phyloP scores from a whole-genome alignment of 2,888 invertebrate species.

The Eristalinus sepulchralis region DNA sequence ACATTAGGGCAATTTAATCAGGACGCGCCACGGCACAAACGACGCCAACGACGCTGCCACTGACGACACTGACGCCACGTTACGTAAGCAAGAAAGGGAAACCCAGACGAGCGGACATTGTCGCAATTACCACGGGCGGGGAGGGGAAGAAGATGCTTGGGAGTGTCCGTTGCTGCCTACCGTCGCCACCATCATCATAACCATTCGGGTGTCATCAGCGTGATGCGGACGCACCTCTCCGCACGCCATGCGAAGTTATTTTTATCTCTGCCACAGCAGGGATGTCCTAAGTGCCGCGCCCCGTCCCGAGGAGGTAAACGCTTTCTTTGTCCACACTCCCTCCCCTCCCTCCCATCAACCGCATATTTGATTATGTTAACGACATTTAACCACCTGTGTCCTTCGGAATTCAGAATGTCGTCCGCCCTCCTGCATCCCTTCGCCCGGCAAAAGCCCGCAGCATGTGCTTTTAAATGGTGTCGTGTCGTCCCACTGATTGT shows the following conservation, averaged over 20 bases:
- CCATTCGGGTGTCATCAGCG: neutral
- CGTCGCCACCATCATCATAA: slow-evolving; percentile 16
- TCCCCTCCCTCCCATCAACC: neutral
- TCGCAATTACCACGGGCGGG: slow-evolving; percentile 31
- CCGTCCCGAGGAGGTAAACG: neutral
- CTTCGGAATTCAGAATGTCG: slow-evolving; percentile 15
- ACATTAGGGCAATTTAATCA: slow-evolving; percentile 68
- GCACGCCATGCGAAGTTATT: slow-evolving; percentile 25
- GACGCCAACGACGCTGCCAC: neutral
- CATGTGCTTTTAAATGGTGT: slow-evolving; percentile 22
- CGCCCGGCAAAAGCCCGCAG: neutral
- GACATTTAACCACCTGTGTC: slow-evolving; percentile 52
- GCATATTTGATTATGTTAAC: slow-evolving; percentile 40
- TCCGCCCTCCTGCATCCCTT: neutral
- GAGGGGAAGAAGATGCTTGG: neutral
- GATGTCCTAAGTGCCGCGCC: slow-evolving; percentile 1
- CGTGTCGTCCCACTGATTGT: slow-evolving; percentile 20
- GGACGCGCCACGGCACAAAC: slow-evolving; percentile 37
- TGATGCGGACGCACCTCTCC: slow-evolving; percentile 40
- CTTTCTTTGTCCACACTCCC: neutral
- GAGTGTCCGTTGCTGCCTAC: neutral
- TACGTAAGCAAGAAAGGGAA: slow-evolving; percentile 19
- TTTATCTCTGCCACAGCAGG: slow-evolving; percentile 29
- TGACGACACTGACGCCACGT: neutral
- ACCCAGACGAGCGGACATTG: neutral